Evolutionary conservation across 2,113 vertebrate species (phyloP), one percentile per base, ranked within the genome.

Genomic region (Pongo abelii): DNA sequence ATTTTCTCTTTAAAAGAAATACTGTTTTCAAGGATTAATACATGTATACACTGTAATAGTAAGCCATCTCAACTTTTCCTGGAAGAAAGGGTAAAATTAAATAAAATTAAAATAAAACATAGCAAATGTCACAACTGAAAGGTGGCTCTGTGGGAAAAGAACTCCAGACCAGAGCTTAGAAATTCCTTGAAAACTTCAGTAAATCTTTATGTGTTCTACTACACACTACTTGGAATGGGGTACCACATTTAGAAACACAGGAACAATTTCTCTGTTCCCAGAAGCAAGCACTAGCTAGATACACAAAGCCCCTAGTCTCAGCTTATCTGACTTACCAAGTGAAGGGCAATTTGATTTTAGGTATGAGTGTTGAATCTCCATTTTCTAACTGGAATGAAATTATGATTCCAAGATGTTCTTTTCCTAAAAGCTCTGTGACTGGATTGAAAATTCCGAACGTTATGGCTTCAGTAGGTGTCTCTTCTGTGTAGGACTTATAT

Each of bases 381-480:
- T 94, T 84, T 83, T 94, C 43, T 35, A 88, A 25, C 8, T 70
- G 38, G 30, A 93, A 61, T 91, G 96, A 97, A 94, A 84, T 50
- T 89, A 78, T 67, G 74, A 74, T 95, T 48, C 69, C 14, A 69
- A 50, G 27, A 93, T 57, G 22, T 38, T 83, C 32, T 91, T 4
- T 89, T 84, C 48, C 90, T 90, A 38, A 92, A 96, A 30, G 3
- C 9, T 86, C 55, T 48, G 5, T 80, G 48, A 79, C 23, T 70
- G 18, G 8, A 67, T 95, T 94, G 13, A 84, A 88, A 96, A 81
- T 84, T 84, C 27, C 67, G 77, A 95, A 87, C 74, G 5, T 27
- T 79, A 43, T 18, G 35, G 25, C 22, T 90, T 70, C 30, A 57
- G 0, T 25, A 85, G 14, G 2, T 0, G 13, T 84, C n/a, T 46